A percentile compares a stretch with the other conserved stretches of the same genome.
Conservation (phyloP, 1,140 invertebrate genomes). For the Oscheius sp. region DNA sequence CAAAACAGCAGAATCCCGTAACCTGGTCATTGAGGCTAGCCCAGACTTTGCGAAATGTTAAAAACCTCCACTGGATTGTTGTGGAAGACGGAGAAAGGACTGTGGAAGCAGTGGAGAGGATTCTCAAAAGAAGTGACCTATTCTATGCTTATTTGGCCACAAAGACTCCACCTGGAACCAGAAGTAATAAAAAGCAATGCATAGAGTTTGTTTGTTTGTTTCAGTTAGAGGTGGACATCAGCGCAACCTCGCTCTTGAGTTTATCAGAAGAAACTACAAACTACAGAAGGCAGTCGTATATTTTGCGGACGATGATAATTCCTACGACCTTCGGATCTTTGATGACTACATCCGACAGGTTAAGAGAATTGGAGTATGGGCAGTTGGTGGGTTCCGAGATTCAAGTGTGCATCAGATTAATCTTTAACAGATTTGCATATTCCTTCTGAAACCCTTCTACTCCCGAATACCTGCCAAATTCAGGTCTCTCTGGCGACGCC, state of each 20-base stretch:
- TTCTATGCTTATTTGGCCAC: constrained; percentile 76
- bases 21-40: constrained; percentile 74
- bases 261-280: constrained; percentile 73
- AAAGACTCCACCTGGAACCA: constrained; percentile 73
- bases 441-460: too few relatives aligned
- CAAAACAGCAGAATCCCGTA: too few relatives aligned
- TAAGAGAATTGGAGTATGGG: constrained; percentile 40
- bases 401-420: too few relatives aligned
- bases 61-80: constrained; percentile 91
- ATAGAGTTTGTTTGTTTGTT: too few relatives aligned
- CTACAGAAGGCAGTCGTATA: constrained; percentile 50
- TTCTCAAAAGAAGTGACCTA: constrained; percentile 70
- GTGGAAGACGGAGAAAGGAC: constrained; percentile 81
- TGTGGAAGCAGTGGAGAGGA: constrained; percentile 74
- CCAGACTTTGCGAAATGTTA: constrained; percentile 80
- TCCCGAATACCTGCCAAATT: not conserved
- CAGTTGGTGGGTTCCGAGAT: constrained; percentile 68
- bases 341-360: constrained; percentile 68
- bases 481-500: constrained; percentile 47
- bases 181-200: too few relatives aligned
- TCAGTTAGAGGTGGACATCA: constrained; percentile 59
- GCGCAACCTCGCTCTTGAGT: constrained; percentile 81
- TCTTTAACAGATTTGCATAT: too few relatives aligned
- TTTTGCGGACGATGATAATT: constrained; percentile 59
- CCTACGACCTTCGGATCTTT: constrained; percentile 57